Base-by-base conservation (phyloP, 2,888 invertebrate species). In the Dendrolimus houi region DNA sequence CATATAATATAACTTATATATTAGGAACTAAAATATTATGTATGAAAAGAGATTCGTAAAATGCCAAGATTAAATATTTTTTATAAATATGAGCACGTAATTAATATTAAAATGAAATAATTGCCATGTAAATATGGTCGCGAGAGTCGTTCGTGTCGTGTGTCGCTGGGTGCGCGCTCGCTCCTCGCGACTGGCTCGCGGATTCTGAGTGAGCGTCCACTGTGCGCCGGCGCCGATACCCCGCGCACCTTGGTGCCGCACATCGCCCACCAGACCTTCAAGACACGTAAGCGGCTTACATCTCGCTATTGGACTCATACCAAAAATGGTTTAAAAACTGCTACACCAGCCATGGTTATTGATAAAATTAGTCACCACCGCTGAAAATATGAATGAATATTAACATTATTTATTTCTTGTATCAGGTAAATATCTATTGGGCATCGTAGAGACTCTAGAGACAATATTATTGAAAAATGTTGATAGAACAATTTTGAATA, bases 121-220 rank as follows among this genome's bases (percentile, higher is more conserved):
- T 79, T 85, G 88, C 87, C 88, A 81, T 85, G 77, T 78, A 85
- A 67, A 54, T 12, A 60, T 77, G 72, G 69, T 85, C 86, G 87
- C 87, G 89, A 83, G 86, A 81, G 85, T 88, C 87, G 89, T 89
- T 89, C 89, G 89, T 82, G 70, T 87, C 87, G 87, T 75, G 61
- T 73, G 78, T 82, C 83, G 82, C 77, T 62, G 68, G 70, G 73
- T 77, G 85, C 82, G 86, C 87, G 87, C 81, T 88, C 88, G 84
- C 81, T 72, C 74, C 74, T 79, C 71, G 83, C 88, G 81, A 87
- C 83, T 82, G 83, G 70, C 85, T 81, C 87, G 85, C 88, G 87
- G 83, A 82, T 76, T 86, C 79, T 86, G 76, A 68, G 72, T 70
- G 47, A 47, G 47, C 12, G 47, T 9, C 7, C 47, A 9, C 12